A percentile compares a stretch with the other conserved stretches of the same genome.
phyloP scores from a whole-genome alignment of 2,113 vertebrate species.

The Upupa epops region DNA sequence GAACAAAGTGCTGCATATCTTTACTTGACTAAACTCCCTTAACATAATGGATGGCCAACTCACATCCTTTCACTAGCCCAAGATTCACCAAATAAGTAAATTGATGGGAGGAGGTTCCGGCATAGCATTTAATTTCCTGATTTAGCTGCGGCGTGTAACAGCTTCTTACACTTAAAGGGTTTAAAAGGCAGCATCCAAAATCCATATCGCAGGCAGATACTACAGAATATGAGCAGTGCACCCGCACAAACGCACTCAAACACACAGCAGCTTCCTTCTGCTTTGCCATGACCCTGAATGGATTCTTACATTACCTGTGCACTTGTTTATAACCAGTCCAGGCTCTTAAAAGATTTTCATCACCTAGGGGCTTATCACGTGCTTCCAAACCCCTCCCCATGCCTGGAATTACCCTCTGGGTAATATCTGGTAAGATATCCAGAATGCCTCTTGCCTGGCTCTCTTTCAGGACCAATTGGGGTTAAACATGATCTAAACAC shows the following conservation, averaged over 20 bases:
- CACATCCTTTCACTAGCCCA: background rate
- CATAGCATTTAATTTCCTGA: background rate
- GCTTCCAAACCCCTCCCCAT: background rate
- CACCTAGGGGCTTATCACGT: background rate
- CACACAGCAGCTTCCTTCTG: background rate
- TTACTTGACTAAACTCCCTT: background rate
- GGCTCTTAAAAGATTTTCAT: background rate
- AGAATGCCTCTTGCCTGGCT: background rate
- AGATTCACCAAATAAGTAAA: background rate
- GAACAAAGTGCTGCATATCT: background rate
- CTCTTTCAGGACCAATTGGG: background rate
- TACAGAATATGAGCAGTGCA: background rate
- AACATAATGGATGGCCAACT: background rate
- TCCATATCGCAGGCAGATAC: background rate
- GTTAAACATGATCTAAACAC: background rate
- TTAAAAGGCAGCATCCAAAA: background rate
- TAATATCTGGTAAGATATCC: too few relatives aligned
- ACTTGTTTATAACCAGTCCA: background rate
- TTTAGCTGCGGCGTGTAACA: background rate
- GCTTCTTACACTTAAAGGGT: slow-evolving; percentile 1
- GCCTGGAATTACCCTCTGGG: background rate
- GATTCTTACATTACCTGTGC: background rate
- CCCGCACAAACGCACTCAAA: background rate
- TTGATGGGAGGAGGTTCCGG: background rate
- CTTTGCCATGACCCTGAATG: background rate